Evolutionary conservation across 2,113 vertebrate species (phyloP).

Genomic region (Vulpes lagopus): DNA sequence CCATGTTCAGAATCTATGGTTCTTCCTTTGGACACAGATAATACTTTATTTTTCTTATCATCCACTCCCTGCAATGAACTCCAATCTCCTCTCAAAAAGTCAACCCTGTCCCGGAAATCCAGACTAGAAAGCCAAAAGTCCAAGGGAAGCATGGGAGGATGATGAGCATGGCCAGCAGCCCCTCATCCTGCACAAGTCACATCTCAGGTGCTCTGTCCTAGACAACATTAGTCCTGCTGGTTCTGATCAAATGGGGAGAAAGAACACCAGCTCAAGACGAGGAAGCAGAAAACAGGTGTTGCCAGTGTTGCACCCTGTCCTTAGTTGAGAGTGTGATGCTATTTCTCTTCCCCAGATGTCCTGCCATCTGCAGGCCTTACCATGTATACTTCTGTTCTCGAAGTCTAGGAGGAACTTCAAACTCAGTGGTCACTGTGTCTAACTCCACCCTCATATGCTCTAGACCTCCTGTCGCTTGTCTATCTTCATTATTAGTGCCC

Average conservation of each 20-base stretch:
- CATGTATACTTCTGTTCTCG: neutral
- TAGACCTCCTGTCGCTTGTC: neutral
- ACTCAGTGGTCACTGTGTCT: neutral
- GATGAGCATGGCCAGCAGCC: accelerated
- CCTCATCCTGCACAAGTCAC: accelerated
- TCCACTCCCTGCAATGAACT: neutral
- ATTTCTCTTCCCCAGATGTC: conserved; percentile 4
- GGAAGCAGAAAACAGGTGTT: neutral
- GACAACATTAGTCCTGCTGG: neutral
- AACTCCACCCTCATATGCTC: conserved; percentile 17
- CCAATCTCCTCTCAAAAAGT: neutral
- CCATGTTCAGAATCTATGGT: neutral
- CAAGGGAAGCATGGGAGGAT: neutral
- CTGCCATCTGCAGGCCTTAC: neutral
- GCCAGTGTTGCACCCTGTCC: accelerated
- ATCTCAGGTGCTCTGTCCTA: neutral
- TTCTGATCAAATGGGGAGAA: neutral
- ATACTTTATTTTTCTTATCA: neutral
- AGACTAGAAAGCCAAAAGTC: neutral
- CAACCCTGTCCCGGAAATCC: neutral
- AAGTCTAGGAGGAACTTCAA: neutral
- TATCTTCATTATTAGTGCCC: conserved; percentile 56
- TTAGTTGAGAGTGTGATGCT: neutral
- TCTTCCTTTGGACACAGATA: neutral
- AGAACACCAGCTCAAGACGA: neutral